Evolutionary conservation across 2,888 invertebrate genomes (phyloP), one percentile per base, ranked within the genome.

Genomic region (Luperina testacea): DNA sequence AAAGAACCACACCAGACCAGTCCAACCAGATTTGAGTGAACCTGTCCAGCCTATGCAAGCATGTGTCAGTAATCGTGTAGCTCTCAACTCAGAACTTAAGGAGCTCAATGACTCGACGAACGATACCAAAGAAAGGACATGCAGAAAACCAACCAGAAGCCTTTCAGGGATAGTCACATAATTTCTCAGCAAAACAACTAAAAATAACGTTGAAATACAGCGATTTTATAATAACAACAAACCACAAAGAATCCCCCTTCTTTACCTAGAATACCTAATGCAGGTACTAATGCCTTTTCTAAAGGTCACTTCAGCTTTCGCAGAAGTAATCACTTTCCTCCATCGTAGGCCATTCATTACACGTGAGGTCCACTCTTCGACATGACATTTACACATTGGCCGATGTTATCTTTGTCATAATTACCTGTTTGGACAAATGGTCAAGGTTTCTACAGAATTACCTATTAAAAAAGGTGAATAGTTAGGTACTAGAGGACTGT

Each of bases 351-450:
- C 64, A 81, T 84, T 88, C 78, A 75, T 88, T 78, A 81, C 68
- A 67, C 38, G 71, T 32, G 11, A 32, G 57, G 57, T 27, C 64
- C 67, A 78, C 64, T 77, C 75, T 76, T 75, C 61, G 83, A 76
- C 89, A 88, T 87, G 89, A 82, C 86, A 90, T 80, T 72, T 64
- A 72, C 71, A 83, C 89, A 88, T 90, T 83, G 81, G 77, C 63
- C 11, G 84, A 87, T 87, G 70, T 65, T 85, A 85, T 81, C 81
- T 82, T 48, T 77, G 42, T 59, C 53, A 24, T 72, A 80, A 85
- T 80, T 80, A 77, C 69, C 32, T 65, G 71, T 72, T 76, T 75
- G 57, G 57, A 32, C 64, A 72, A 77, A 48, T 73, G 67, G 45
- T 76, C 77, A 84, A 75, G 78, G 79, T 64, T 88, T 83, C 74